A percentile compares a stretch with the other conserved stretches of the same genome.
These are phyloP conservation scores for Collichthys lucidus DNA, from an alignment of 2,113 vertebrate species.

Conservation along the genomic window DNA sequence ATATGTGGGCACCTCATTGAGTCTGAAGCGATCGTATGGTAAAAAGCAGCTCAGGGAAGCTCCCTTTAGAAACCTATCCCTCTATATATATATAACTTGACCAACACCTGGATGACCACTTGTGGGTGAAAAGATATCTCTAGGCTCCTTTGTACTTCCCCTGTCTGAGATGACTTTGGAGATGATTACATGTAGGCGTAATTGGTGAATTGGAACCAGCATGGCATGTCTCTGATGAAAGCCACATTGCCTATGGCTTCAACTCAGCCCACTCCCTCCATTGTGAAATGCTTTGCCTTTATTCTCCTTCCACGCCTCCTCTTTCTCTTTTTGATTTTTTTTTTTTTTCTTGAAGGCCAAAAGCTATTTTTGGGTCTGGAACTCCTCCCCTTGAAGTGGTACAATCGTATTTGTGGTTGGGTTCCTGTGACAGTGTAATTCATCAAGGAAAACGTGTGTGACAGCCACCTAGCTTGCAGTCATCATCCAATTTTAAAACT, in stretches of 20 bases:
- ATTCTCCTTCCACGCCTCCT: constrained; percentile 42
- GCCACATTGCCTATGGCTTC: constrained; percentile 75
- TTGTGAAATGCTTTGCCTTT: constrained; percentile 65
- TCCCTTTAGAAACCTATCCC: constrained; percentile 46
- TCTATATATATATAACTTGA: not conserved
- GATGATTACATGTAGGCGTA: constrained; percentile 56
- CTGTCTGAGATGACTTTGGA: constrained; percentile 42
- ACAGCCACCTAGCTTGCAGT: constrained; percentile 52
- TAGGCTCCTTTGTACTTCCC: constrained; percentile 45
- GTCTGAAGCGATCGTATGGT: constrained; percentile 57
- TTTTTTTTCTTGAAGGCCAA: constrained; percentile 14
- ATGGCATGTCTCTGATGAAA: constrained; percentile 74
- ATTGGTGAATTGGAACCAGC: constrained; percentile 62
- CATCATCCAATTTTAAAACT: constrained; percentile 39
- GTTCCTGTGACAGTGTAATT: constrained; percentile 59
- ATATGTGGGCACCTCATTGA: constrained; percentile 35
- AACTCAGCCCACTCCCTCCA: constrained; percentile 61
- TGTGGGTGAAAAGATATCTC: constrained; percentile 32
- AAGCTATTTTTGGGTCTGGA: constrained; percentile 62
- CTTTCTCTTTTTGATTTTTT: constrained; percentile 39
- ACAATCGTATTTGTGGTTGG: constrained; percentile 61
- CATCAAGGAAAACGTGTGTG: constrained; percentile 60
- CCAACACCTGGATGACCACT: constrained; percentile 61
- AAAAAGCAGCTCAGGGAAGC: constrained; percentile 50
- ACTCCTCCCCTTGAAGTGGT: constrained; percentile 61